Evolutionary conservation across 2,888 invertebrate genomes (phyloP).

Genomic region (Glyphotaelius pellucidus): DNA sequence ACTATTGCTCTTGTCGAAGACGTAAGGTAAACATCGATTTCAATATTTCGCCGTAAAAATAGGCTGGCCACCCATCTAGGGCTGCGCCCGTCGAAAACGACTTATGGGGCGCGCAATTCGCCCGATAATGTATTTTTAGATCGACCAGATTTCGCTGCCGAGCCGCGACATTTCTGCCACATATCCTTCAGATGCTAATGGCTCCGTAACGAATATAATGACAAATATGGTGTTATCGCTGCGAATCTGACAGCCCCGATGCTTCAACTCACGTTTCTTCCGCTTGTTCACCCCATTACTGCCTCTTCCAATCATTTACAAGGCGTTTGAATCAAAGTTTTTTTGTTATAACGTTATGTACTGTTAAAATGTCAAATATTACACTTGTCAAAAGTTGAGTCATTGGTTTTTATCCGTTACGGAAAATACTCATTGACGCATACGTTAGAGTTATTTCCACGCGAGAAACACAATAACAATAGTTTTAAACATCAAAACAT

Average conservation of each 20-base stretch:
- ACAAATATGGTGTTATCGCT: conserved; percentile 67
- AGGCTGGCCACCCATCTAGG: conserved; percentile 66
- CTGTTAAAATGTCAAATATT: conserved; percentile 76
- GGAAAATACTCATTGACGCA: conserved; percentile 48
- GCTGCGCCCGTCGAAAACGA: conserved; percentile 11
- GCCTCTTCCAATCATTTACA: conserved; percentile 70
- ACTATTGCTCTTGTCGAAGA: conserved; percentile 74
- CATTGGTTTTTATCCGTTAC: conserved; percentile 71
- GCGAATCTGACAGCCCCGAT: conserved; percentile 71
- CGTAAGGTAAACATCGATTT: conserved; percentile 80
- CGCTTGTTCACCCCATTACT: conserved; percentile 69
- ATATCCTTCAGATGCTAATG: conserved; percentile 79
- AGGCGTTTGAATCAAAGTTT: conserved; percentile 70
- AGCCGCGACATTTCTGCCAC: conserved; percentile 80
- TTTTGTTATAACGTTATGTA: conserved; percentile 71
- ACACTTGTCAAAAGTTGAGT: conserved; percentile 79
- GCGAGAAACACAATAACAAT: neutral
- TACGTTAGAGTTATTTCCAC: neutral
- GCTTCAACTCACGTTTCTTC: conserved; percentile 69
- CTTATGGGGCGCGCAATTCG: conserved; percentile 66
- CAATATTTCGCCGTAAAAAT: conserved; percentile 75
- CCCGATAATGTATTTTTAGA: conserved; percentile 78
- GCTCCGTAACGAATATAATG: conserved; percentile 74
- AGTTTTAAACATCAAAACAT: neutral
- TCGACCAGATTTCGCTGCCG: conserved; percentile 72